phyloP scores from a whole-genome alignment of 1,140 invertebrate genomes.

The Mercenaria mercenaria region DNA sequence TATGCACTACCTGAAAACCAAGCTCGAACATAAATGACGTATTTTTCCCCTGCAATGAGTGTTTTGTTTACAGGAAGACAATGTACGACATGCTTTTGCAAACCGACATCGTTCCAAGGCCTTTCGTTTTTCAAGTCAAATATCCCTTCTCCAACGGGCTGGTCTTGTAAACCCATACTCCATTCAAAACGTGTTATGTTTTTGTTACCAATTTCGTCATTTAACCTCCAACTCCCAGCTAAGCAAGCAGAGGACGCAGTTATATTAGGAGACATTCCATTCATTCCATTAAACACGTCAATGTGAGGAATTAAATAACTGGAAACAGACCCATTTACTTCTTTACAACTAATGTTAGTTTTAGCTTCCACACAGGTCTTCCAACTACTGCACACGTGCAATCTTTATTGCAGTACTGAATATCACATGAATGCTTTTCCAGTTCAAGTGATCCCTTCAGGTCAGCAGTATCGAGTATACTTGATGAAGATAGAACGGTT shows the following conservation, averaged over 20 bases:
- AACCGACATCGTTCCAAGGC: conserved; percentile 35
- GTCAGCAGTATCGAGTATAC: background rate
- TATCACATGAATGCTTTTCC: conserved; percentile 43
- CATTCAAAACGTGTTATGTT: conserved; percentile 30
- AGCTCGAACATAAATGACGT: conserved; percentile 14
- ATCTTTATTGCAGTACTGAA: conserved; percentile 42
- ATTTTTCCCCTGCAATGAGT: background rate
- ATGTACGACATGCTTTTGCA: background rate
- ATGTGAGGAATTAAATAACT: background rate
- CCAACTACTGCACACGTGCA: conserved; percentile 53
- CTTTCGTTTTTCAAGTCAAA: conserved; percentile 6
- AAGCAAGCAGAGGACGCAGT: conserved; percentile 30
- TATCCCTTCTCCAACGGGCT: conserved; percentile 6
- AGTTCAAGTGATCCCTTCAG: background rate
- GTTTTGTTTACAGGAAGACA: conserved; percentile 10
- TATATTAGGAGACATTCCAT: background rate
- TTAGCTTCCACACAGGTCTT: background rate
- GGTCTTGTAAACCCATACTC: conserved; percentile 29
- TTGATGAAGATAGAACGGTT: background rate
- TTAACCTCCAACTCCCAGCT: background rate
- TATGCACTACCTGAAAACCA: conserved; percentile 3
- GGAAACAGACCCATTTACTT: background rate
- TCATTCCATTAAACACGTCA: background rate
- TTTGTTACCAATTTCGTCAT: background rate
- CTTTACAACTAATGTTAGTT: background rate